Conservation (phyloP, 2,797 vertebrate genomes). For the Epinephelus awoara region DNA sequence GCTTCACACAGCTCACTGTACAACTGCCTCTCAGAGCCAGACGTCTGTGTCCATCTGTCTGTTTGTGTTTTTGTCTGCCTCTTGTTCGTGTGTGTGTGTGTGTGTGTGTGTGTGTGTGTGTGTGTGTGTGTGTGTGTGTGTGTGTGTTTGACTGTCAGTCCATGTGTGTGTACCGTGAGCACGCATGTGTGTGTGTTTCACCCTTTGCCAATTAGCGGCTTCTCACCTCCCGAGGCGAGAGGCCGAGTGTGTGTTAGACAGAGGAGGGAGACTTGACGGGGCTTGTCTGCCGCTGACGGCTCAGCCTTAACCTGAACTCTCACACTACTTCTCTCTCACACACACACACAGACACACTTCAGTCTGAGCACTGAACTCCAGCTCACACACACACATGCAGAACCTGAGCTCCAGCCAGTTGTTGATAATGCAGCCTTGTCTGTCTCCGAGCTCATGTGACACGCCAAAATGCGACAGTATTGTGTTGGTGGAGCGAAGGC, state of each 20-base stretch:
- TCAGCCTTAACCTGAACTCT: constrained; percentile 78
- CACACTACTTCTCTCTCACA: constrained; percentile 21
- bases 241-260: constrained; percentile 68
- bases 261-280: constrained; percentile 69
- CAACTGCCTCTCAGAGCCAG: constrained; percentile 57
- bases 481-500: constrained; percentile 72
- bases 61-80: constrained; percentile 55
- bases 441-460: constrained; percentile 70
- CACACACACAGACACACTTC: constrained; percentile 22
- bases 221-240: constrained; percentile 77
- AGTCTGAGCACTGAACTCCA: constrained; percentile 25
- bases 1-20: constrained; percentile 52
- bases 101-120: constrained; percentile 31
- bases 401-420: constrained; percentile 66
- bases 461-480: constrained; percentile 70
- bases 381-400: constrained; percentile 25
- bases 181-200: constrained; percentile 43
- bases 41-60: constrained; percentile 67
- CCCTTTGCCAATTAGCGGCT: constrained; percentile 82
- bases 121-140: neutral
- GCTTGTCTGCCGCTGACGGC: constrained; percentile 73
- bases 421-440: constrained; percentile 73
- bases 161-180: constrained; percentile 1
- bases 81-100: constrained; percentile 41
- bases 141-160: neutral